phyloP scores from a whole-genome alignment of 2,888 invertebrate genomes.

The Luperina testacea region DNA sequence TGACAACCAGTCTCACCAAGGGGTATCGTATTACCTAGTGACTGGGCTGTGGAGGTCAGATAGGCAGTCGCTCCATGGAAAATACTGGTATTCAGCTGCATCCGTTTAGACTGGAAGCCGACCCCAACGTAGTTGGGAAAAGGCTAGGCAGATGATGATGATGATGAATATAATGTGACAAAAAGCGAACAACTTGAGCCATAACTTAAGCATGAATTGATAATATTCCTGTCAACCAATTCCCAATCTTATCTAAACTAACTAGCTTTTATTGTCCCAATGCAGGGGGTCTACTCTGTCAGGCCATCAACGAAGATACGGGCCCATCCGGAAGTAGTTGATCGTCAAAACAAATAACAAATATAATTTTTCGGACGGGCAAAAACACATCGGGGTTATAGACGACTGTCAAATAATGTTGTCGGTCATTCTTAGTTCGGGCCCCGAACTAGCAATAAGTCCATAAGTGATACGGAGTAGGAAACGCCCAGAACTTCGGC shows the following conservation, averaged over 20 bases:
- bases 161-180: background rate
- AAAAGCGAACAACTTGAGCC: conserved; percentile 2
- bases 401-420: background rate
- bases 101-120: too few relatives aligned
- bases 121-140: too few relatives aligned
- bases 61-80: too few relatives aligned
- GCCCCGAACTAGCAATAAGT: background rate
- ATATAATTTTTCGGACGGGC: background rate
- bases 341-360: background rate
- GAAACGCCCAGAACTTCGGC: too few relatives aligned
- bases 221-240: background rate
- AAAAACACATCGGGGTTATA: background rate
- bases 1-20: too few relatives aligned
- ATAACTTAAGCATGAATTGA: background rate
- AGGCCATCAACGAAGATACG: background rate
- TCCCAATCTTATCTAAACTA: background rate
- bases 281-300: too few relatives aligned
- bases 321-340: background rate
- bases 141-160: too few relatives aligned
- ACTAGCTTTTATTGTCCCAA: background rate
- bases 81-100: too few relatives aligned
- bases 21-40: too few relatives aligned
- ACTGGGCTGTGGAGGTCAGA: too few relatives aligned
- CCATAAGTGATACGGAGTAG: background rate
- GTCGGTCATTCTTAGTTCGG: background rate